Base-by-base conservation (phyloP, 2,797 vertebrate species). In the Scyliorhinus canicula region DNA sequence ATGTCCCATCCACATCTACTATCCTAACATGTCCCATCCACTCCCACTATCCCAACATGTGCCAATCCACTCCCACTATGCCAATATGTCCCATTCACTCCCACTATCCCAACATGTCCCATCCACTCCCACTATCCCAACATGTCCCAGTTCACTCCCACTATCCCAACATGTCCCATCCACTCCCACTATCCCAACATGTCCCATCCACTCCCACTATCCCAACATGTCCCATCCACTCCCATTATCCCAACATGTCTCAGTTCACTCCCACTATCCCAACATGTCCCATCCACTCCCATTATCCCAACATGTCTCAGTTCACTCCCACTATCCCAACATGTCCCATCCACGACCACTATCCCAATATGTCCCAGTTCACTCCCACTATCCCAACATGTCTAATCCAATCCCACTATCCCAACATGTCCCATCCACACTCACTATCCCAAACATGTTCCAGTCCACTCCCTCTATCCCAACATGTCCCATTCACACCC, bases 231-330 rank as follows among this genome's bases (percentile, higher is more conserved):
- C 14, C 19, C 79, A 9, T 74, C 71, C 35, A n/a, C 71, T 1
- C 35, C 47, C n/a, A 7, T 31, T 44, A 21, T 9, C n/a, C 14
- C 60, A n/a, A 63, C 14, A 16, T 6, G 5, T 60, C 60, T 16
- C 60, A 21, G n/a, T 63, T 14, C 60, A 88, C 50, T 14, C 47
- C 85, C 28, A 50, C 9, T 1, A 0, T 16, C 12, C 44, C n/a
- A n/a, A 28, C 5, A 8, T 0, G 12, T 4, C 6, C 35, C 0
- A 65, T 9, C 7, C n/a, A n/a, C n/a, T 7, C 3, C 47, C 47
- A 21, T n/a, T n/a, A n/a, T n/a, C n/a, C n/a, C n/a, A n/a, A 2
- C 19, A 8, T 6, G 0, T 26, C 11, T 14, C 16, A 50, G 31
- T 55, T 3, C 11, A 52, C 47, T 52, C 21, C 44, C 82, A 85